Conservation (phyloP, 2,888 invertebrate genomes). For the Spilarctia lutea region DNA sequence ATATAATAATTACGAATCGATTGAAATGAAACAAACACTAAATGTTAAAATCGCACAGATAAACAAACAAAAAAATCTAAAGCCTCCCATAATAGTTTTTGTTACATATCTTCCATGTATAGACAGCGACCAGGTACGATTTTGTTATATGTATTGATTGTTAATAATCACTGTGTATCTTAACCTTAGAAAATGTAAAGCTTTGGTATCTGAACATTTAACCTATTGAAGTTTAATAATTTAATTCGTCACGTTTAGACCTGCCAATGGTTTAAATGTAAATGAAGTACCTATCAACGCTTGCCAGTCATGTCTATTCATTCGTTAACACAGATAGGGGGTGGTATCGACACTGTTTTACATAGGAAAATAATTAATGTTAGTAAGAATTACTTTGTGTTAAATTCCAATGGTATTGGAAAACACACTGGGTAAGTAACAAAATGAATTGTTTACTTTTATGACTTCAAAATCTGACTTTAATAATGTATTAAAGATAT, state of each 20-base stretch:
- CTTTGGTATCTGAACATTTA: background rate
- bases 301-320: conserved; percentile 1
- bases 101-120: too few species aligned
- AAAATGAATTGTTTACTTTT: too few species aligned
- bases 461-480: too few species aligned
- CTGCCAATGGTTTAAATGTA: background rate
- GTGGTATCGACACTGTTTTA: background rate
- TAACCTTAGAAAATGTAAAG: background rate
- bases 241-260: background rate
- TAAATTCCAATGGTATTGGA: background rate
- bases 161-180: too few species aligned
- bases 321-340: background rate
- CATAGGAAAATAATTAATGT: background rate
- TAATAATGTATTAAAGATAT: too few species aligned
- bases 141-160: too few species aligned
- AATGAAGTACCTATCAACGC: background rate
- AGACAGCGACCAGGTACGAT: too few species aligned
- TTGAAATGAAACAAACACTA: too few species aligned
- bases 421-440: background rate
- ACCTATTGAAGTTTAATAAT: background rate
- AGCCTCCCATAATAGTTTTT: too few species aligned
- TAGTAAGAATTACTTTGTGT: background rate
- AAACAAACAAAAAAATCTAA: too few species aligned
- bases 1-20: too few species aligned
- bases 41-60: too few species aligned